A percentile compares a stretch with the other conserved stretches of the same genome.
These are phyloP conservation scores for Trichogramma pretiosum DNA, from an alignment of 1,140 invertebrate species.

Conservation along the genomic window DNA sequence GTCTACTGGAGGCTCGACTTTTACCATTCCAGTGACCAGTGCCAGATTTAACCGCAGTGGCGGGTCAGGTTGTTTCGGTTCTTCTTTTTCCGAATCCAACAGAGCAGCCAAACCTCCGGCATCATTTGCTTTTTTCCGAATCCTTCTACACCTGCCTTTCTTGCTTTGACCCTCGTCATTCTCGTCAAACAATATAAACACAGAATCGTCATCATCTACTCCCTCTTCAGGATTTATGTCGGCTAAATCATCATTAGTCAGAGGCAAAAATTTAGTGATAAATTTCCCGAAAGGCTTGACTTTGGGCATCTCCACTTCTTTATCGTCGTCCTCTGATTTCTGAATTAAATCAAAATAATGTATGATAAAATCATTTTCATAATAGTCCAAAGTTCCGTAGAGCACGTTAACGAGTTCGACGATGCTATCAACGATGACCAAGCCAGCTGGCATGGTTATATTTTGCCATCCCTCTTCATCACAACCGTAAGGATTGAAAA, in stretches of 20 bases:
- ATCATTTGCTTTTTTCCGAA: not conserved
- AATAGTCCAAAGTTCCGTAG: slow-evolving; percentile 30
- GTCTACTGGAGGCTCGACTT: slow-evolving; percentile 19
- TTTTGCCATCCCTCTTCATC: slow-evolving; percentile 30
- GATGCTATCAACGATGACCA: slow-evolving; percentile 27
- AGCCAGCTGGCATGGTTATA: slow-evolving; percentile 21
- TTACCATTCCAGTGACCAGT: slow-evolving; percentile 31
- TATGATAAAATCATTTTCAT: slow-evolving; percentile 27
- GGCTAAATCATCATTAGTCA: slow-evolving; percentile 30
- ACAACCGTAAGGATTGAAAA: slow-evolving; percentile 39
- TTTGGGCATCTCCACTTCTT: not conserved
- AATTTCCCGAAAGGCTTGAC: slow-evolving; percentile 21
- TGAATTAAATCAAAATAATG: slow-evolving; percentile 30
- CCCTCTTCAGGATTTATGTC: slow-evolving; percentile 14
- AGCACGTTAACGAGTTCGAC: slow-evolving; percentile 29
- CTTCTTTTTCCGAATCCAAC: slow-evolving; percentile 19
- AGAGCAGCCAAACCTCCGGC: not conserved
- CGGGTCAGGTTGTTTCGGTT: slow-evolving; percentile 27
- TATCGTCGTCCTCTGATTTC: slow-evolving; percentile 15
- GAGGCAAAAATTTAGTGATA: slow-evolving; percentile 30
- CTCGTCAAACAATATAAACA: not conserved
- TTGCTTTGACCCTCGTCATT: slow-evolving; percentile 2
- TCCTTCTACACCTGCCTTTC: slow-evolving; percentile 13
- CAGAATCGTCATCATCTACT: not conserved
- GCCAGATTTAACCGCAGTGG: slow-evolving; percentile 33